A percentile compares a stretch with the other conserved stretches of the same genome.
These are phyloP conservation scores for Tyrannus savana DNA, from an alignment of 2,113 vertebrate genomes.

Conservation along the genomic window DNA sequence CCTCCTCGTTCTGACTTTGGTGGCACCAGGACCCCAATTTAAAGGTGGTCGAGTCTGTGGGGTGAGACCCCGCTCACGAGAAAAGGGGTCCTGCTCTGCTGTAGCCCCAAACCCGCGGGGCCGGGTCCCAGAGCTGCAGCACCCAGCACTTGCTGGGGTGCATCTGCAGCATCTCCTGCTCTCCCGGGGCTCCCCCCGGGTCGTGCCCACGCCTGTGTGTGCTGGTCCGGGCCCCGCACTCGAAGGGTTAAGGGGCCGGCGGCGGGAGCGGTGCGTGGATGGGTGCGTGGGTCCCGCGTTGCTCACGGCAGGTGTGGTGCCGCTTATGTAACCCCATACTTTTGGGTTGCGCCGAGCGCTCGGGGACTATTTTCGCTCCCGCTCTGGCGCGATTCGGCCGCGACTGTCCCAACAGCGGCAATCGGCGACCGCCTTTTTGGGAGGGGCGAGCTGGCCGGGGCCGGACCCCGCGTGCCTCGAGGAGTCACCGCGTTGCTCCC, in stretches of 20 bases:
- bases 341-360: neutral
- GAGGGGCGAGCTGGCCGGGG: neutral
- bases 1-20: neutral
- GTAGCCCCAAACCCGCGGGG: neutral
- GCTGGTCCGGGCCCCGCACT: rapidly evolving
- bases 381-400: neutral
- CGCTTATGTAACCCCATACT: slow-evolving; percentile 28
- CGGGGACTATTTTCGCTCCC: neutral
- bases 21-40: neutral
- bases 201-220: rapidly evolving
- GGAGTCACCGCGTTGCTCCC: neutral
- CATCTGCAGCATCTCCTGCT: neutral
- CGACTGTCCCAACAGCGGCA: neutral
- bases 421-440: neutral
- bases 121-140: neutral
- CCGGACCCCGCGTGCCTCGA: neutral
- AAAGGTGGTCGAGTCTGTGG: neutral
- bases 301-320: slow-evolving; percentile 54
- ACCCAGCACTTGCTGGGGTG: rapidly evolving
- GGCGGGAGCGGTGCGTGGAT: neutral
- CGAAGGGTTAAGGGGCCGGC: slow-evolving; percentile 2
- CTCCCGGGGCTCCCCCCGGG: rapidly evolving
- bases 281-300: slow-evolving; percentile 8
- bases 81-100: neutral
- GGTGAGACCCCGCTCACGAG: rapidly evolving